These are phyloP conservation scores for Sapajus apella DNA, from an alignment of 2,113 vertebrate genomes.

Conservation along the genomic window DNA sequence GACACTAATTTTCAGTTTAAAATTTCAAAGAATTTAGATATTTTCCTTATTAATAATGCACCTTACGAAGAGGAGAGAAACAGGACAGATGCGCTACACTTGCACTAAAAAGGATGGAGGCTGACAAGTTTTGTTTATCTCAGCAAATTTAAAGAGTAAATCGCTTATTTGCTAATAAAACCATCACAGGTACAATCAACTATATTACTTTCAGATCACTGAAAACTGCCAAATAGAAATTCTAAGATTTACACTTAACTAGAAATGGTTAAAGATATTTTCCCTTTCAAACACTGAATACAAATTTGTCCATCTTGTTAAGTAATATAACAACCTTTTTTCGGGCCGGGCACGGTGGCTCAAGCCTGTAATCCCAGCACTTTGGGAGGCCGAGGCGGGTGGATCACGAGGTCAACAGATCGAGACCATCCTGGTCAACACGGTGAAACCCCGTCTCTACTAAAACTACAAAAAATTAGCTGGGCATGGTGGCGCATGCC, in stretches of 20 bases:
- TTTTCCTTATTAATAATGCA: neutral
- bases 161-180: neutral
- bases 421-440: no score
- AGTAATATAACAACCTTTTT: neutral
- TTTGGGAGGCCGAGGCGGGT: no score
- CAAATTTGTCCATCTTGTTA: neutral
- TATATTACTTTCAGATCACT: neutral
- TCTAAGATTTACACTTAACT: neutral
- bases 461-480: no score
- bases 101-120: neutral
- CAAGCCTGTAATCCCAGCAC: no score
- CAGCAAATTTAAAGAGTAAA: neutral
- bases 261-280: neutral
- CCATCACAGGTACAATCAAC: neutral
- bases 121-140: neutral
- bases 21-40: neutral
- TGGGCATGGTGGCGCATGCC: no score
- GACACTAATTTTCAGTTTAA: neutral
- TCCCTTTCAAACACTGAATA: neutral
- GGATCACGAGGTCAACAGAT: no score
- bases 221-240: neutral
- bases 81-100: neutral
- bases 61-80: neutral
- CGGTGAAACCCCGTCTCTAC: no score
- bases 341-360: no score